Evolutionary conservation across 2,113 vertebrate species (phyloP).

Genomic region (Myrmecobius fasciatus): DNA sequence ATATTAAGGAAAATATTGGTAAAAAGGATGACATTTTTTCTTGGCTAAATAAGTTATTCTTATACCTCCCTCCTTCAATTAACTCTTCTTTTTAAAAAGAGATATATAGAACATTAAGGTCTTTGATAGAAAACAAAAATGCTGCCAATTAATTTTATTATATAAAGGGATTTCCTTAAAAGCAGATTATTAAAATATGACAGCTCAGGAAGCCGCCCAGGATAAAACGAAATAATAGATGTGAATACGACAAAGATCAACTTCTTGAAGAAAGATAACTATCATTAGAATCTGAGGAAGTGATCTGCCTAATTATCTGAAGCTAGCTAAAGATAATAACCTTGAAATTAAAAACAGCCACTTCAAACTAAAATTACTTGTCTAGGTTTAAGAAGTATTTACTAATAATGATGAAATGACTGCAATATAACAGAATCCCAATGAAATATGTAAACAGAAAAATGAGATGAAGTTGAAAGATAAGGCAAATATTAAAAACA

Average conservation of each 20-base stretch:
- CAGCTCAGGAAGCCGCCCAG: neutral
- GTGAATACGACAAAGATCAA: neutral
- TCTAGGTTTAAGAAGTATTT: neutral
- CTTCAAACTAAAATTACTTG: neutral
- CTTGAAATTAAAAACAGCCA: neutral
- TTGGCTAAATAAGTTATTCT: neutral
- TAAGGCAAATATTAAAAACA: neutral
- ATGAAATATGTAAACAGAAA: neutral
- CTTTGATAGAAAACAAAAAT: neutral
- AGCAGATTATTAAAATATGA: neutral
- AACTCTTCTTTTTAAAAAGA: neutral
- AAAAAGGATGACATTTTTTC: neutral
- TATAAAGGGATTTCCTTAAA: neutral
- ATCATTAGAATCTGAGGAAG: neutral
- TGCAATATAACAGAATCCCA: neutral
- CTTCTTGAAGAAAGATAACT: neutral
- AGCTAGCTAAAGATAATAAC: neutral
- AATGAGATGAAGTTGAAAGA: neutral
- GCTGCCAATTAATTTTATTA: neutral
- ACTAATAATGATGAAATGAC: neutral
- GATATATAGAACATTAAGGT: neutral
- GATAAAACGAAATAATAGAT: neutral
- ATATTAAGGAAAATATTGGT: neutral
- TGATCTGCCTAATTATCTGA: neutral
- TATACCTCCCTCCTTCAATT: neutral